Percentiles rank a stretch among this genome's conserved stretches.
These are phyloP conservation scores for Natrix natrix DNA, from an alignment of 2,797 vertebrate species.

Conservation along the genomic window DNA sequence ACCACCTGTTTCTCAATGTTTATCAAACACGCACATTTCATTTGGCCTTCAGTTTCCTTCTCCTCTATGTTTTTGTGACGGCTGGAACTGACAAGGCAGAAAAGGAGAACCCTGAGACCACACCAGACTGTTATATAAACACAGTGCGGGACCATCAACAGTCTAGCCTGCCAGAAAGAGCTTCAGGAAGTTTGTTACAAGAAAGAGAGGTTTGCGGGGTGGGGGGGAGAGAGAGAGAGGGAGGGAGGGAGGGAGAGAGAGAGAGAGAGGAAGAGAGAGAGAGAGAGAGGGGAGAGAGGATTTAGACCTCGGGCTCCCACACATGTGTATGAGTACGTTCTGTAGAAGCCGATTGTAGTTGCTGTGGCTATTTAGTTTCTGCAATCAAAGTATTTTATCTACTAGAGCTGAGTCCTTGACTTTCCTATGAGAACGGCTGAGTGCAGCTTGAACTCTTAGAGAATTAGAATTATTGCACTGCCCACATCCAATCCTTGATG, in stretches of 20 bases:
- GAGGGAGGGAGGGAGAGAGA: too few relatives aligned
- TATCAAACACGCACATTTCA: not conserved
- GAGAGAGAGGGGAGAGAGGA: not conserved
- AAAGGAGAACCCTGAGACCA: not conserved
- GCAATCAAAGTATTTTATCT: not conserved
- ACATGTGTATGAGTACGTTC: not conserved
- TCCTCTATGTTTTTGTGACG: not conserved
- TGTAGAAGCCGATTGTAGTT: not conserved
- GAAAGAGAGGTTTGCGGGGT: not conserved
- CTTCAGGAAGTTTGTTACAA: not conserved
- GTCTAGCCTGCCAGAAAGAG: not conserved
- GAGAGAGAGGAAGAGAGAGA: too few relatives aligned
- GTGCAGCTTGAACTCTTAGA: not conserved
- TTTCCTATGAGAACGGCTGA: not conserved
- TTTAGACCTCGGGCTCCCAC: not conserved
- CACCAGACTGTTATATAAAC: not conserved
- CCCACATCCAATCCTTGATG: not conserved
- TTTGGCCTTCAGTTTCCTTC: not conserved
- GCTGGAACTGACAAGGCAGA: not conserved
- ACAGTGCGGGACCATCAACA: not conserved
- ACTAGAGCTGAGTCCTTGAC: not conserved
- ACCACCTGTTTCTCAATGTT: not conserved
- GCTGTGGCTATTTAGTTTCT: not conserved
- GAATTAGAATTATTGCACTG: not conserved
- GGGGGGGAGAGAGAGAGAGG: too few relatives aligned